Evolutionary conservation across 2,888 invertebrate genomes (phyloP), one percentile per base, ranked within the genome.

Genomic region (Phlogophora meticulosa): DNA sequence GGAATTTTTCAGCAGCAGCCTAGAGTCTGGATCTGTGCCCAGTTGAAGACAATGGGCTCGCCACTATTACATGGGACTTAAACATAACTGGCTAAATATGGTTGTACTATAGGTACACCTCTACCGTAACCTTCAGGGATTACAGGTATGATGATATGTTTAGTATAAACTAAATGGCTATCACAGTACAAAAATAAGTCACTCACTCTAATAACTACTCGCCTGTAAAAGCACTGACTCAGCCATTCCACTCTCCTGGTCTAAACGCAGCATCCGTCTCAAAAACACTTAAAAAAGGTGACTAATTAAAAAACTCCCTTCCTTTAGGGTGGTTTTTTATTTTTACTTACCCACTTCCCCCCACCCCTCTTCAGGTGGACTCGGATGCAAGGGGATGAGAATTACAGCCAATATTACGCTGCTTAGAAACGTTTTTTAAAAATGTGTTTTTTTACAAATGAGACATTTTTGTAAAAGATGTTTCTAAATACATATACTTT

Each of bases 301-400:
- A 90, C 89, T 94, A 94, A 94, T 94, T 94, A 93, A 94, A 93
- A 92, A 90, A 85, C 80, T 72, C 85, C 89, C 90, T 85, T 83
- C 70, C 59, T 69, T 75, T 78, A 76, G 79, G 80, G 65, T 68
- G 82, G 83, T 82, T 83, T 73, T 78, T 82, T 80, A 72, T 67
- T 72, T 68, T 61, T 36, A 4, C 28, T 28, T 28, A 28, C 28
- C 28, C 59, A 20, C 28, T 10, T 59, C 48, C 69, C 75, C 72
- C 48, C 24, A 36, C 13, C 53, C 69, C 78, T 72, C 53, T 51
- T 34, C 32, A 64, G 58, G 65, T 68, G 74, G 82, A 72, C 68
- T 76, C 49, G 69, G 53, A 73, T 70, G 70, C 45, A 79, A 76
- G 80, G 72, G 66, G 66, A 59, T 63, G 66, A 61, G 51, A 67